Percentiles rank a stretch among this genome's conserved stretches.
These are phyloP conservation scores for Eptesicus fuscus DNA, from an alignment of 2,113 vertebrate genomes.

Conservation along the genomic window DNA sequence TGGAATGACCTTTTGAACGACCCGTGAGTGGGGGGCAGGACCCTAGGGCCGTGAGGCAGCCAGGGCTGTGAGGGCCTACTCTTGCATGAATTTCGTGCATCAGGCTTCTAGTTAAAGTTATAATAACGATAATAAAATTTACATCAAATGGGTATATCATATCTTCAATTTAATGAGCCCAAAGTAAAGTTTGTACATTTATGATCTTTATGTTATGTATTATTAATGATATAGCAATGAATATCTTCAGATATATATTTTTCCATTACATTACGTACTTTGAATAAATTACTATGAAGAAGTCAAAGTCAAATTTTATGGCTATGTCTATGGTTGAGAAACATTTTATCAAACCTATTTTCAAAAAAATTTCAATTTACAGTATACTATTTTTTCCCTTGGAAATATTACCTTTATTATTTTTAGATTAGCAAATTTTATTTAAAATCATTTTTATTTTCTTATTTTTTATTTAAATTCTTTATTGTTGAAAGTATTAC, in stretches of 20 bases:
- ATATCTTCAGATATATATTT: background rate
- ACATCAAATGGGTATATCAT: background rate
- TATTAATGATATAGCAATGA: background rate
- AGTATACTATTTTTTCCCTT: background rate
- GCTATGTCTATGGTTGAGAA: background rate
- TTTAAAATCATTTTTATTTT: too few species aligned
- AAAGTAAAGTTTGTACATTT: background rate
- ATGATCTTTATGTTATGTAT: background rate
- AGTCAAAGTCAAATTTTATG: background rate
- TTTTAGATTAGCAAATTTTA: too few species aligned
- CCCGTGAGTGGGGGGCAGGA: too few species aligned
- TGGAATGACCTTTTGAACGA: too few species aligned
- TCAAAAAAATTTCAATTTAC: background rate
- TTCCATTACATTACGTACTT: background rate
- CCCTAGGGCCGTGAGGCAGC: too few species aligned
- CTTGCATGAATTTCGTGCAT: too few species aligned
- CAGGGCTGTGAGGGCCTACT: too few species aligned
- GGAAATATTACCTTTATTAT: too few species aligned
- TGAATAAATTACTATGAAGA: background rate
- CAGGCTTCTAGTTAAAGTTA: background rate
- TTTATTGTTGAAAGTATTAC: too few species aligned
- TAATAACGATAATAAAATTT: background rate
- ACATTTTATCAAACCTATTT: background rate
- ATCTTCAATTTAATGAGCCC: background rate
- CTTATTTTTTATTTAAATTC: too few species aligned